Evolutionary conservation across 30 jellyfish, hydroid and myxozoan species (phyloP).

Genomic region (Phacellophora camtschatica): DNA sequence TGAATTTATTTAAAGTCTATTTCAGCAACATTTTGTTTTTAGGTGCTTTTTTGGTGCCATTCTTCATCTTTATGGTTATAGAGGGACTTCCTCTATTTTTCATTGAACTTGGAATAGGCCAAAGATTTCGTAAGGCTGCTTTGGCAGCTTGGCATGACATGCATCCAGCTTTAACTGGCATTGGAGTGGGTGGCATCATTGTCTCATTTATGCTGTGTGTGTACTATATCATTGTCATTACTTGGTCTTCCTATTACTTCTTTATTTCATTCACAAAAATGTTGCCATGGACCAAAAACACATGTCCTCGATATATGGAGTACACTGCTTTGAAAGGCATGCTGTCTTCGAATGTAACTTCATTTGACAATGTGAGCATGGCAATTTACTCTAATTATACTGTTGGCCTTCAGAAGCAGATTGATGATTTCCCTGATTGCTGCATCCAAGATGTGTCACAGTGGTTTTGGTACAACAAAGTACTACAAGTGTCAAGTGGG

Average conservation of each 20-base stretch:
- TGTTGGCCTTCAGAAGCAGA: slow-evolving; percentile 4
- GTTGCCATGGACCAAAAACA: slow-evolving; percentile 71
- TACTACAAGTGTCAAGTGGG: slow-evolving; percentile 60
- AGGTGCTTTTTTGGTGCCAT: slow-evolving; percentile 79
- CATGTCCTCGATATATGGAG: slow-evolving; percentile 55
- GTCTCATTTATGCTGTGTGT: slow-evolving; percentile 78
- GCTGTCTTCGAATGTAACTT: slow-evolving; percentile 7
- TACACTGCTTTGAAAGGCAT: slow-evolving; percentile 35
- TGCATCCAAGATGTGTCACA: slow-evolving; percentile 72
- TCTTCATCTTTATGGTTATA: slow-evolving; percentile 71
- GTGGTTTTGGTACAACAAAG: slow-evolving; percentile 72
- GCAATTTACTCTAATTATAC: slow-evolving; percentile 15
- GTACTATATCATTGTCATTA: slow-evolving; percentile 67
- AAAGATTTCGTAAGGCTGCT: slow-evolving; percentile 67
- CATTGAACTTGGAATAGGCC: slow-evolving; percentile 82
- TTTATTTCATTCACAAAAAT: slow-evolving; percentile 67
- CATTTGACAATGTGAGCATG: slow-evolving; percentile 25
- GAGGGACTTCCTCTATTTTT: slow-evolving; percentile 79
- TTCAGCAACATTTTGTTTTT: background rate
- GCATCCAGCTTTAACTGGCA: slow-evolving; percentile 78
- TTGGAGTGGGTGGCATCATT: slow-evolving; percentile 69
- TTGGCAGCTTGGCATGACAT: slow-evolving; percentile 70
- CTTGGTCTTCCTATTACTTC: slow-evolving; percentile 77
- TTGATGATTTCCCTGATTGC: slow-evolving; percentile 69
- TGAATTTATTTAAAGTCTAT: too few species aligned